Evolutionary conservation across 2,797 vertebrate species (phyloP).

Genomic region (Loris lydekkerianus): DNA sequence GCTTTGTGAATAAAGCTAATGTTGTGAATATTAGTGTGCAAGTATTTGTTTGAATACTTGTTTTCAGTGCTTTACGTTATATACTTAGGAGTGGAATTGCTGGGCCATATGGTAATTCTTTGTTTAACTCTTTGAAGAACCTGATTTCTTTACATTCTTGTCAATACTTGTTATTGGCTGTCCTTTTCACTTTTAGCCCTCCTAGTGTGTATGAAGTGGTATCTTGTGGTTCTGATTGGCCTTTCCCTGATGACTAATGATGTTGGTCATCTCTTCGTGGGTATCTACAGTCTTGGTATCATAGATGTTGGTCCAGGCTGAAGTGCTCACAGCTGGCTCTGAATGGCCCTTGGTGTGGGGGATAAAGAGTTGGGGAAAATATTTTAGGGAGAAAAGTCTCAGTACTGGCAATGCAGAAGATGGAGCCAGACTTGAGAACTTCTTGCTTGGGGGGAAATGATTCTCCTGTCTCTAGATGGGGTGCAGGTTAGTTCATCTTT

Average conservation of each 20-base stretch:
- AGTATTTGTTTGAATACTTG: neutral
- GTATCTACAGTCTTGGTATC: neutral
- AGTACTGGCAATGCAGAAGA: neutral
- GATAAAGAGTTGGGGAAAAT: neutral
- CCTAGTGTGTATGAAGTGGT: neutral
- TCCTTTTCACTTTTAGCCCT: neutral
- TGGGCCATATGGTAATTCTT: neutral
- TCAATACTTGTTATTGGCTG: neutral
- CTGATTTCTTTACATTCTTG: neutral
- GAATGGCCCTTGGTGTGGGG: neutral
- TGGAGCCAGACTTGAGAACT: neutral
- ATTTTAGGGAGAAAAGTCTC: neutral
- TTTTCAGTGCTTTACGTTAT: neutral
- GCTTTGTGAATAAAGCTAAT: neutral
- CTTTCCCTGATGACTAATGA: neutral
- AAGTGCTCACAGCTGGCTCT: neutral
- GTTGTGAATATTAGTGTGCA: rapidly evolving
- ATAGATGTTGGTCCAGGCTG: neutral
- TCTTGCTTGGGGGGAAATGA: neutral
- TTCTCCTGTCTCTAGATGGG: neutral
- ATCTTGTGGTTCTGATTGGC: neutral
- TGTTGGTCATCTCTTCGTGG: neutral
- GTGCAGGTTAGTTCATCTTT: neutral
- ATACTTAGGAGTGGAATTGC: neutral
- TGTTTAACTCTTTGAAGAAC: neutral